Evolutionary conservation across 1,140 invertebrate genomes (phyloP).

Genomic region (Drosophila simulans): DNA sequence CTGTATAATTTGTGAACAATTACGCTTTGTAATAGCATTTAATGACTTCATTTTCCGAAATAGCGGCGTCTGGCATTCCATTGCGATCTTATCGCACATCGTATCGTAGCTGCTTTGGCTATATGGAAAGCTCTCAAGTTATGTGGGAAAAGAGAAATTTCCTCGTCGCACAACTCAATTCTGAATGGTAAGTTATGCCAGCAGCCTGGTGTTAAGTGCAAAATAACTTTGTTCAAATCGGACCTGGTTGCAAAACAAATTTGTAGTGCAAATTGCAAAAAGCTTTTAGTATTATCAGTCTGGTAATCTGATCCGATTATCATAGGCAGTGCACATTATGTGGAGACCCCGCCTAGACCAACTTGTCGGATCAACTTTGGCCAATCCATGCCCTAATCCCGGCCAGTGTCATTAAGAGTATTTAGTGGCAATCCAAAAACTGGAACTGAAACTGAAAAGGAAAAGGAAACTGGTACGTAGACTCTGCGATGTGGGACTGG

Average conservation of each 20-base stretch:
- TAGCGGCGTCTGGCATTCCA: conserved; percentile 55
- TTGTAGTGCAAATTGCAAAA: conserved; percentile 80
- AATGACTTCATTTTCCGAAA: conserved; percentile 77
- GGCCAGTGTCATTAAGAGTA: conserved; percentile 73
- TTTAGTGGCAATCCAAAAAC: conserved; percentile 57
- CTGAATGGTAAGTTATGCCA: neutral
- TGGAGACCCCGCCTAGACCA: conserved; percentile 25
- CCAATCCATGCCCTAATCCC: conserved; percentile 61
- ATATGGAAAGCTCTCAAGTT: conserved; percentile 36
- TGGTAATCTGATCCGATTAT: conserved; percentile 81
- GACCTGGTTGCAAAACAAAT: conserved; percentile 53
- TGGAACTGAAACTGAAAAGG: conserved; percentile 12
- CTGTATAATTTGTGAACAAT: conserved; percentile 80
- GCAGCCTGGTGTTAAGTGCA: conserved; percentile 54
- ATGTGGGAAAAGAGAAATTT: conserved; percentile 27
- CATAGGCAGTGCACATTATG: conserved; percentile 66
- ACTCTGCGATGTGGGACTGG: neutral
- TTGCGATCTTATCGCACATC: conserved; percentile 63
- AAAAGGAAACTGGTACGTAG: conserved; percentile 10
- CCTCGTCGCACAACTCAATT: neutral
- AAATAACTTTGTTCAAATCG: conserved; percentile 56
- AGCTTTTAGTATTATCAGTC: conserved; percentile 76
- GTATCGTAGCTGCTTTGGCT: conserved; percentile 45
- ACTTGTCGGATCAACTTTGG: conserved; percentile 24
- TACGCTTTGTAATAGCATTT: conserved; percentile 83